phyloP scores from a whole-genome alignment of 2,113 vertebrate species.

The Planiliza haematocheilus region DNA sequence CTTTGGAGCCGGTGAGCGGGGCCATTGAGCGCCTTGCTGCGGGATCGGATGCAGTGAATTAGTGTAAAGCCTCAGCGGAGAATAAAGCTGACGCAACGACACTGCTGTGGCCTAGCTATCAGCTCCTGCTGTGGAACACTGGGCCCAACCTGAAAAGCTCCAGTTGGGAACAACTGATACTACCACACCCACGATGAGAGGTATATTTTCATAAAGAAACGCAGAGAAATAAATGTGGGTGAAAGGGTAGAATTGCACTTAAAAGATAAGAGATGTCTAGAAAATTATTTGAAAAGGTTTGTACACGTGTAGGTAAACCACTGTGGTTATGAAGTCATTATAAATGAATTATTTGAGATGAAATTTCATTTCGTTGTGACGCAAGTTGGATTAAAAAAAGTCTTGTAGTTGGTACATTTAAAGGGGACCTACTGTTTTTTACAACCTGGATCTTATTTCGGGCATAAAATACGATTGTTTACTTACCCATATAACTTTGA shows the following conservation, averaged over 20 bases:
- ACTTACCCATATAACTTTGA: too few species aligned
- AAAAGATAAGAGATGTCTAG: too few species aligned
- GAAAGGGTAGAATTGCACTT: background rate
- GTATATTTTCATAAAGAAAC: slow-evolving; percentile 2
- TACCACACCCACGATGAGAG: background rate
- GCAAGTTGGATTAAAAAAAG: too few species aligned
- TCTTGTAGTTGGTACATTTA: too few species aligned
- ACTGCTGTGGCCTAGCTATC: slow-evolving; percentile 57
- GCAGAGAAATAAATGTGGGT: slow-evolving; percentile 3
- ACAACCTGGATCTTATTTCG: too few species aligned
- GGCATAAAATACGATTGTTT: too few species aligned
- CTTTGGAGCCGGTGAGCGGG: slow-evolving; percentile 66
- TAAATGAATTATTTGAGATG: too few species aligned
- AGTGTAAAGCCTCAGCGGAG: slow-evolving; percentile 75
- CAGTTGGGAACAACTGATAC: slow-evolving; percentile 30
- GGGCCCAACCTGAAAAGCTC: slow-evolving; percentile 48
- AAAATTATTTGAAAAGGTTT: too few species aligned
- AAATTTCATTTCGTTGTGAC: too few species aligned
- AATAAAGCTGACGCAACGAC: slow-evolving; percentile 76
- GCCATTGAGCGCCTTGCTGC: slow-evolving; percentile 73
- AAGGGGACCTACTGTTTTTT: too few species aligned
- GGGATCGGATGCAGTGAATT: slow-evolving; percentile 79
- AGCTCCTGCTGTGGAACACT: slow-evolving; percentile 57
- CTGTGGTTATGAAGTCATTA: too few species aligned
- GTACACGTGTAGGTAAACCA: too few species aligned